Conservation (phyloP, 1,140 invertebrate species). For the Trichonephila clavipes region DNA sequence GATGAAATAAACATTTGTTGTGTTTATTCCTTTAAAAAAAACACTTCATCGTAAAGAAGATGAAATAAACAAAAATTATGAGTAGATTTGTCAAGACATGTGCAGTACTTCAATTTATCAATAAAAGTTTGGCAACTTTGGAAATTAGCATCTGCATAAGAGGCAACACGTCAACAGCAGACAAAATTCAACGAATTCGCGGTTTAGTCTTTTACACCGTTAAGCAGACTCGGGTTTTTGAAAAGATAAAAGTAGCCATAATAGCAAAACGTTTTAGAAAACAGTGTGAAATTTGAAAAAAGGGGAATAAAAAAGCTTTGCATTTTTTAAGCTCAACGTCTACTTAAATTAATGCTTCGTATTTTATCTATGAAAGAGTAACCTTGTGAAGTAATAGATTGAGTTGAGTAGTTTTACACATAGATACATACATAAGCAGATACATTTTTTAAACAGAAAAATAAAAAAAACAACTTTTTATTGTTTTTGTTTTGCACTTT, state of each 20-base stretch:
- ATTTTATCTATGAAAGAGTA: neutral
- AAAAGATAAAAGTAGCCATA: neutral
- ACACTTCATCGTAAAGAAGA: no score
- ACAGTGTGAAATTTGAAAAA: neutral
- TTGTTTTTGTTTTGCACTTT: neutral
- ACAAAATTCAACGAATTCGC: neutral
- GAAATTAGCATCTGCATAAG: no score
- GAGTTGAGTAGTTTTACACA: neutral
- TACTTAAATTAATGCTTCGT: neutral
- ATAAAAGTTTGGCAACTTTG: no score
- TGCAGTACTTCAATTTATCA: no score
- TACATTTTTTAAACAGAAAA: neutral
- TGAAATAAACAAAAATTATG: no score
- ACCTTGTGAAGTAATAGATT: neutral
- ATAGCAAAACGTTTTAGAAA: neutral
- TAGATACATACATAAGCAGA: neutral
- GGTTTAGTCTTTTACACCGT: neutral
- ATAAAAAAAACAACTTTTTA: neutral
- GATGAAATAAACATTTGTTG: no score
- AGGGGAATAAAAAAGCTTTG: neutral
- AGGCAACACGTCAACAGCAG: no score
- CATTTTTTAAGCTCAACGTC: neutral
- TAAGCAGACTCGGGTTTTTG: neutral
- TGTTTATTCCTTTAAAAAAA: no score
- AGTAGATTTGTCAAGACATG: no score